Conservation (phyloP, 2,113 vertebrate genomes). For the Chaenogobius annularis region DNA sequence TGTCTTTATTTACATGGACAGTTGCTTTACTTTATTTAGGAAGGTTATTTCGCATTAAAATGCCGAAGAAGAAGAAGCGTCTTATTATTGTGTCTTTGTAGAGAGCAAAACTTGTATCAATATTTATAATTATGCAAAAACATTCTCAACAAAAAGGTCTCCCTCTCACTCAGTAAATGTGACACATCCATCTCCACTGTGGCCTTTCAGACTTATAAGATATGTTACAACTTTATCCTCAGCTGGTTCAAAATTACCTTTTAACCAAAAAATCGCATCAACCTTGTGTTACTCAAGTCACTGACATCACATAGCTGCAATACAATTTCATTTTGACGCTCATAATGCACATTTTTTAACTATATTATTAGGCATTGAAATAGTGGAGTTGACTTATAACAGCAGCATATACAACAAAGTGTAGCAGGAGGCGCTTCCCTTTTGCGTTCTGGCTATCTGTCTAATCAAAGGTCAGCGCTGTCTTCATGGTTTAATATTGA, state of each 20-base stretch:
- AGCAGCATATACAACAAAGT: not conserved
- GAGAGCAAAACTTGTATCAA: no score
- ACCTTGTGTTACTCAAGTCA: not conserved
- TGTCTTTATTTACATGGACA: no score
- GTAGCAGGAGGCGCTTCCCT: conserved; percentile 1
- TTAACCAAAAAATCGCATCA: not conserved
- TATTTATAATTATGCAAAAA: conserved; percentile 37
- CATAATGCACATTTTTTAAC: not conserved
- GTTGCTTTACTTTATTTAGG: no score
- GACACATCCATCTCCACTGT: conserved; percentile 62
- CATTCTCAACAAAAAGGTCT: conserved; percentile 55
- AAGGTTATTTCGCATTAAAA: no score
- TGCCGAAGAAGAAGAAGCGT: no score
- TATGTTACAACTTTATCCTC: not conserved
- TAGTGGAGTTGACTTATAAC: not conserved
- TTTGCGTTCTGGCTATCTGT: conserved; percentile 6
- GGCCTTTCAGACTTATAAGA: not conserved
- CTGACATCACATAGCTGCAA: not conserved
- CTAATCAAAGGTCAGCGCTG: conserved; percentile 13
- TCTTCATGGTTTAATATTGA: conserved; percentile 15
- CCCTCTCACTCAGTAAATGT: conserved; percentile 42
- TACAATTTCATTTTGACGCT: not conserved
- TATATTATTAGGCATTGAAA: not conserved
- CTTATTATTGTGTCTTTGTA: no score
- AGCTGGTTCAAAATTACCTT: not conserved